Base-by-base conservation (phyloP, 2,888 invertebrate genomes). In the Drosophila kanekoi region DNA sequence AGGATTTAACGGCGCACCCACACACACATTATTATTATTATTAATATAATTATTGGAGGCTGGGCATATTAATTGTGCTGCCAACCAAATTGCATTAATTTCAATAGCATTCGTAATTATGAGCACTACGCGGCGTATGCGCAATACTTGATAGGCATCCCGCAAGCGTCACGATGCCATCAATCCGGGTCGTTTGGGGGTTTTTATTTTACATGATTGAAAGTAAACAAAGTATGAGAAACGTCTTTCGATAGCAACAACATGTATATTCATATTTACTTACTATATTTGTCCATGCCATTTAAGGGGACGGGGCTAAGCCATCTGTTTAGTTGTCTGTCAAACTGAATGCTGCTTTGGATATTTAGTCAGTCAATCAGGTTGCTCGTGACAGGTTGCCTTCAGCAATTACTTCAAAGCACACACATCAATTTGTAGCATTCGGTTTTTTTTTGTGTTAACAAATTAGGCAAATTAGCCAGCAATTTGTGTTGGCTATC, bases 161-260 rank as follows among this genome's bases (percentile, higher is more conserved):
- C 23, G 8, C n/a, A 5, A 11, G 28, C 32, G 1, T 32, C 35
- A 67, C 48, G 47, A 43, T 58, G 43, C 58, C 28, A 41, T 35
- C 35, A 40, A 16, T 13, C 14, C 16, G 2, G 18, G 32, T n/a
- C 5, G 18, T n/a, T 11, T 23, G 10, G 16, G 4, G 13, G 0
- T 3, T 9, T 51, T 40, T n/a, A 13, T 20, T 40, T 11, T 28
- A 48, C 65, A 51, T 80, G 81, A 78, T 78, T 83, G 64, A 83
- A 82, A 69, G 68, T 56, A 69, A 81, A 73, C 81, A 28, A 8
- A 81, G 2, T 68, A 61, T 57, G 56, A 53, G 57, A 57, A 41
- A 72, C 37, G 56, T 41, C 9, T 10, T 3, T 8, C 43, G 20
- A 14, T 18, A 44, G 43, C 65, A 0, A 8, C 28, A 28, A 28